A percentile compares a stretch with the other conserved stretches of the same genome.
Evolutionary conservation across 2,113 vertebrate species (phyloP).

Genomic region (Talpa occidentalis): DNA sequence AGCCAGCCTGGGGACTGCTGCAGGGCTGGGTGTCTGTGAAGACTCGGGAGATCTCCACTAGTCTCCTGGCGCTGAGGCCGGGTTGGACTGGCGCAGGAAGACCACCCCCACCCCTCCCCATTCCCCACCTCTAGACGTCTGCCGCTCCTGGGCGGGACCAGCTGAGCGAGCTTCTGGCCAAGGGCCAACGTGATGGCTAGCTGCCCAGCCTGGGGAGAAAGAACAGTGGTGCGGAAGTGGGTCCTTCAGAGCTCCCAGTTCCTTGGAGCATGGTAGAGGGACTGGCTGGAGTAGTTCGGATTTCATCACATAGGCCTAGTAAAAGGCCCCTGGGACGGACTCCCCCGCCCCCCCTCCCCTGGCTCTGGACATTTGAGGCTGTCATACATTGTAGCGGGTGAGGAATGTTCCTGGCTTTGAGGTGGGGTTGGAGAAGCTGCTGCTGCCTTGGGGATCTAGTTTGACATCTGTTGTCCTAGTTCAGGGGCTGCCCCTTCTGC

Average conservation of each 20-base stretch:
- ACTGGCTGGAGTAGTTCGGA: background rate
- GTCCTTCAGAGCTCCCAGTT: background rate
- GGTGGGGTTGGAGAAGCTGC: background rate
- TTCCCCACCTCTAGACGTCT: background rate
- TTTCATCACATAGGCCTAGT: background rate
- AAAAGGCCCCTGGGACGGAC: background rate
- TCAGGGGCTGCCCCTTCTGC: background rate
- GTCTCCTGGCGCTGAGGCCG: background rate
- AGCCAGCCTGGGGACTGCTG: background rate
- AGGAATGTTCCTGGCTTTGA: background rate
- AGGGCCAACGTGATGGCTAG: background rate
- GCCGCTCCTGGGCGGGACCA: background rate
- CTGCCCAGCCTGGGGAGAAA: too few species aligned
- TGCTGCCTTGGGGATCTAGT: background rate
- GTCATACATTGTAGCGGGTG: background rate
- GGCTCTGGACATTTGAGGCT: rapidly evolving
- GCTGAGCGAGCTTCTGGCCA: background rate
- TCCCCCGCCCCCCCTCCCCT: rapidly evolving
- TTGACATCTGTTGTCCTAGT: background rate
- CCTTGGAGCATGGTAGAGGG: background rate
- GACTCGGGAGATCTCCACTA: background rate
- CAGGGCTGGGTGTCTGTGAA: background rate
- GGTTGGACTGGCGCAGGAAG: background rate
- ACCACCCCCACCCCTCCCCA: too few species aligned
- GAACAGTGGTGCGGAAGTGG: too few species aligned